Evolutionary conservation across 2,888 invertebrate genomes (phyloP), one percentile per base, ranked within the genome.

Genomic region (Acleris laterana): DNA sequence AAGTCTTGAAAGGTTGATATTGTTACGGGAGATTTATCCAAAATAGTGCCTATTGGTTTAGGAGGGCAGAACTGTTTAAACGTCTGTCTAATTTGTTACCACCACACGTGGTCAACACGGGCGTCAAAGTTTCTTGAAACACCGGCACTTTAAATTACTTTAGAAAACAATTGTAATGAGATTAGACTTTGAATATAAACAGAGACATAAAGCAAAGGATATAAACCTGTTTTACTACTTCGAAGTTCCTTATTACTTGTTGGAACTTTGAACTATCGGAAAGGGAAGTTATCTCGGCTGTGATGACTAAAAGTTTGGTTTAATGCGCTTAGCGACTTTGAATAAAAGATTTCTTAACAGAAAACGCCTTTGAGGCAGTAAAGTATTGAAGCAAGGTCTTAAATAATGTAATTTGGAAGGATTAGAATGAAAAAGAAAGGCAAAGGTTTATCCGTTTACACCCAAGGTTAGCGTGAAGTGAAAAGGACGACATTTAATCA

Each of bases 151-250:
- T 38, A 11, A 38, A 38, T 38, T 38, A 5, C 19, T 52, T 57
- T 38, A 2, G 25, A 59, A 53, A 32, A 32, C 38, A 49, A 52
- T 38, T 64, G 59, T 22, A 64, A 64, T 53, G 25, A 59, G 46
- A 38, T 19, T 46, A 64, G 63, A 38, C 22, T 60, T 64, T 19
- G 49, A 49, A 55, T 42, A 64, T 64, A 64, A 64, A 60, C 59
- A 60, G 17, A 32, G 42, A 42, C 64, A 55, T 60, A 60, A 64
- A 64, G 19, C 59, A 49, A 20, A 44, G 49, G 53, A 25, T 55
- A 25, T 59, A 42, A 53, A 48, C 42, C 38, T 60, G 28, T 60
- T 64, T 60, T 64, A 64, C 53, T 42, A 44, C 49, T 49, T 64
- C 22, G 16, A 64, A 55, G 42, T 60, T 58, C 20, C 42, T 55